Evolutionary conservation across 1,140 invertebrate species (phyloP).

Genomic region (Temnothorax longispinosus): DNA sequence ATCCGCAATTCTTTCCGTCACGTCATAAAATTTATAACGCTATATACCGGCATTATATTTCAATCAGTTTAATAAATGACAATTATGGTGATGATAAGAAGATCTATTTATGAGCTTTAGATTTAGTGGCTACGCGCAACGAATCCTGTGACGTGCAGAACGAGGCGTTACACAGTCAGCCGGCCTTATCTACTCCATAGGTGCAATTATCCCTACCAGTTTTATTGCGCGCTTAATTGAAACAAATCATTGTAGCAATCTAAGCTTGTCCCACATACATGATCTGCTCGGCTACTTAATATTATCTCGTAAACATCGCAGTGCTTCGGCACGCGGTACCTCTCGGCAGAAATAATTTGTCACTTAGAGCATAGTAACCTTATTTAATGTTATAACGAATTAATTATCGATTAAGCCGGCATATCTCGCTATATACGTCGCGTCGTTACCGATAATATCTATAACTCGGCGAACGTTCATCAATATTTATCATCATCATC

Average conservation of each 20-base stretch:
- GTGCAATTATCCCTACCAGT: conserved; percentile 55
- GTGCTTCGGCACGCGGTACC: background rate
- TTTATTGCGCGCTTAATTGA: conserved; percentile 53
- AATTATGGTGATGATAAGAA: conserved; percentile 20
- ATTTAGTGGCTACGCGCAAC: conserved; percentile 1
- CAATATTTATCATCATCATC: conserved; percentile 30
- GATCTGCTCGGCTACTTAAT: conserved; percentile 50
- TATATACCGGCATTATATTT: background rate
- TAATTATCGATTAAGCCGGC: background rate
- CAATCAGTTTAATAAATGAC: conserved; percentile 34
- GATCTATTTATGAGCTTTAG: conserved; percentile 20
- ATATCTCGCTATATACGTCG: background rate
- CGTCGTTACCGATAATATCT: background rate
- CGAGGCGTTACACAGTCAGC: conserved; percentile 32
- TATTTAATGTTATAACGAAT: background rate
- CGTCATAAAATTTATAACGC: background rate
- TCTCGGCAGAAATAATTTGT: conserved; percentile 7
- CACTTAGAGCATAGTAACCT: background rate
- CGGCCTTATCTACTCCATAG: conserved; percentile 26
- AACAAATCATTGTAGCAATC: conserved; percentile 54
- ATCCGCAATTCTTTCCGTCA: background rate
- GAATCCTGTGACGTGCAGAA: conserved; percentile 14
- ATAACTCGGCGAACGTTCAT: background rate
- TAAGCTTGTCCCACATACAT: conserved; percentile 55
- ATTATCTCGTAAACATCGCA: conserved; percentile 25